Conservation (phyloP, 2,113 vertebrate species). For the Podarcis muralis region DNA sequence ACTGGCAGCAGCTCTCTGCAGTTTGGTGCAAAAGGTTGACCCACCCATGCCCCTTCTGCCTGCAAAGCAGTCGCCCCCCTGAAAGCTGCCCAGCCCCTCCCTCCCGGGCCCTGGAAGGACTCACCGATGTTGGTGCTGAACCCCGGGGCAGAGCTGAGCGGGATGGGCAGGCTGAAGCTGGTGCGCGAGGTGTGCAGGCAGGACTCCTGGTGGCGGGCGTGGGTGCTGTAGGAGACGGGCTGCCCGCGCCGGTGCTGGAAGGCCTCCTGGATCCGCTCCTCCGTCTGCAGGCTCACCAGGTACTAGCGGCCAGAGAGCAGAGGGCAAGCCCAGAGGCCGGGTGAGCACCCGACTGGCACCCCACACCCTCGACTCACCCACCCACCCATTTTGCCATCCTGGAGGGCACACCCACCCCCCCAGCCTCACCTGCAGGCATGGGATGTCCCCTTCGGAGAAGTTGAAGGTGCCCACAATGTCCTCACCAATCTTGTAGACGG, state of each 20-base stretch:
- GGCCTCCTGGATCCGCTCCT: slow-evolving; percentile 89
- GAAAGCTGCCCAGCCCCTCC: no score
- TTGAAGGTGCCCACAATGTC: slow-evolving; percentile 93
- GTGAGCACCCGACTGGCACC: accelerated
- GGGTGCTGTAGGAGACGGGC: slow-evolving; percentile 82
- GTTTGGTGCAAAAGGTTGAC: no score
- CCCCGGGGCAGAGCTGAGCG: slow-evolving; percentile 91
- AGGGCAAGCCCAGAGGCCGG: no score
- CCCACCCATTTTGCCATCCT: background rate
- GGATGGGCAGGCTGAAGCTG: slow-evolving; percentile 95
- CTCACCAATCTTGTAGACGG: slow-evolving; percentile 92
- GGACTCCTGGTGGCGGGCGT: slow-evolving; percentile 92
- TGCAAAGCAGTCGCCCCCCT: no score
- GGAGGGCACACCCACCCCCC: no score
- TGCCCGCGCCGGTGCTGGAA: slow-evolving; percentile 87
- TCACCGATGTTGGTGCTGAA: slow-evolving; percentile 93
- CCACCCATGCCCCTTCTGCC: no score
- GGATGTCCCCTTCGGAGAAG: slow-evolving; percentile 94
- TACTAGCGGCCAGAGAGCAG: slow-evolving; percentile 75
- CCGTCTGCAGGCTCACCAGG: slow-evolving; percentile 93
- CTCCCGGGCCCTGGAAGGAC: slow-evolving; percentile 26
- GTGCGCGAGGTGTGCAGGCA: slow-evolving; percentile 95
- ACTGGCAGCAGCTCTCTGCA: no score
- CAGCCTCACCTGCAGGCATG: slow-evolving; percentile 89
- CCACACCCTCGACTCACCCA: background rate